A percentile compares a stretch with the other conserved stretches of the same genome.
Evolutionary conservation across 2,113 vertebrate genomes (phyloP).

Genomic region (Lampris incognitus): DNA sequence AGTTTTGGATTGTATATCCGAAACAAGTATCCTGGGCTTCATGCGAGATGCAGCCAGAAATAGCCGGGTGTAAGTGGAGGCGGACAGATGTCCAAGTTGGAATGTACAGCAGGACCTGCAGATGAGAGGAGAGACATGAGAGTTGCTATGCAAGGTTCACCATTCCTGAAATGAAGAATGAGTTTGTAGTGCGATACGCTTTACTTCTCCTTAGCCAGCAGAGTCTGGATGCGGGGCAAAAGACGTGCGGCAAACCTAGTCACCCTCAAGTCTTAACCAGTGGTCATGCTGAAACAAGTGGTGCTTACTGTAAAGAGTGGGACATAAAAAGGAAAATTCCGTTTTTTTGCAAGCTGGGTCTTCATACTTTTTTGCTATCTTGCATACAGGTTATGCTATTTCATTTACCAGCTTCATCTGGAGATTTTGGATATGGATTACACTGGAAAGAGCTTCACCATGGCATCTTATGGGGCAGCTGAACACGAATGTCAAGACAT

Average conservation of each 20-base stretch:
- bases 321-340: background rate
- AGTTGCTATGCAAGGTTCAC: constrained; percentile 27
- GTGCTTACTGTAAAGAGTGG: background rate
- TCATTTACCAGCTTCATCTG: too few relatives aligned
- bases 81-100: constrained; percentile 72
- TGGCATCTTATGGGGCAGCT: too few relatives aligned
- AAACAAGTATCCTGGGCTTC: constrained; percentile 50
- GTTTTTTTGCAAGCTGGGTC: too few relatives aligned
- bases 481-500: too few relatives aligned
- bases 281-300: background rate
- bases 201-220: constrained; percentile 30
- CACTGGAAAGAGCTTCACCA: too few relatives aligned
- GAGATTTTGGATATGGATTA: too few relatives aligned
- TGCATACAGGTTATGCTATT: too few relatives aligned
- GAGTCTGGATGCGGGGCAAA: constrained; percentile 4
- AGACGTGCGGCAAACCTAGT: background rate
- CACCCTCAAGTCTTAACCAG: background rate
- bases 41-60: constrained; percentile 71
- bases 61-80: constrained; percentile 81
- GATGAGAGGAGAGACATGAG: constrained; percentile 55
- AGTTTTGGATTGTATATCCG: constrained; percentile 42
- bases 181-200: constrained; percentile 46
- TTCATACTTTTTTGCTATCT: too few relatives aligned
- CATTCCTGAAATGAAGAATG: constrained; percentile 52
- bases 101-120: constrained; percentile 73